phyloP scores from a whole-genome alignment of 2,797 vertebrate species.

The Spondyliosoma cantharus region DNA sequence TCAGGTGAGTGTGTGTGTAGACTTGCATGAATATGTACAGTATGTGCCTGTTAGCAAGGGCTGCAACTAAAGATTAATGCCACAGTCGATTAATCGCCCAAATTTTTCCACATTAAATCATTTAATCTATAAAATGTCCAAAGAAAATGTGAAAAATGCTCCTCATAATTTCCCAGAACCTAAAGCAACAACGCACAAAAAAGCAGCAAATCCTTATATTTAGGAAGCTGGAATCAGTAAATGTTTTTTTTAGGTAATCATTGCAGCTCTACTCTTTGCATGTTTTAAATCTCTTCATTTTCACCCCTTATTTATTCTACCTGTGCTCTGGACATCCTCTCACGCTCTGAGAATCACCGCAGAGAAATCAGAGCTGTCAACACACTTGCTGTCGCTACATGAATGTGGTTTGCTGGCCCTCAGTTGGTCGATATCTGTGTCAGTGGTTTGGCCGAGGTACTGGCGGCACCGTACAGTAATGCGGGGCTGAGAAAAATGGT shows the following conservation, averaged over 20 bases:
- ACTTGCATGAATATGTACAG: no score
- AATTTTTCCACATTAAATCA: no score
- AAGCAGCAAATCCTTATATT: no score
- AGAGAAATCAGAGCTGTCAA: constrained; percentile 53
- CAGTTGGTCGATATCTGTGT: constrained; percentile 64
- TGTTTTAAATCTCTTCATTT: neutral
- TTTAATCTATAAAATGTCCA: no score
- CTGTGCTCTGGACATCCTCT: constrained; percentile 23
- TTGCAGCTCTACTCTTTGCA: constrained; percentile 29
- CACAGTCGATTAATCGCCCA: no score
- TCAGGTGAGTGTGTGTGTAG: constrained; percentile 75
- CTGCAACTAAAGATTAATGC: no score
- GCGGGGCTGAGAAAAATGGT: constrained; percentile 65
- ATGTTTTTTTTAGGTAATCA: no score
- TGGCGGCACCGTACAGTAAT: constrained; percentile 33
- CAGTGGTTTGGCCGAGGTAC: constrained; percentile 49
- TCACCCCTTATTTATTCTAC: neutral
- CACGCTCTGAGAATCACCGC: neutral
- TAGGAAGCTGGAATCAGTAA: no score
- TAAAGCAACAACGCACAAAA: no score
- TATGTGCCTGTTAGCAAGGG: no score
- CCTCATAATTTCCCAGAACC: no score
- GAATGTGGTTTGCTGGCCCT: constrained; percentile 53
- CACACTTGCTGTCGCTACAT: constrained; percentile 42
- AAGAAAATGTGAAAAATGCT: no score